Evolutionary conservation across 2,113 vertebrate species (phyloP).

Genomic region (Perca fluviatilis): DNA sequence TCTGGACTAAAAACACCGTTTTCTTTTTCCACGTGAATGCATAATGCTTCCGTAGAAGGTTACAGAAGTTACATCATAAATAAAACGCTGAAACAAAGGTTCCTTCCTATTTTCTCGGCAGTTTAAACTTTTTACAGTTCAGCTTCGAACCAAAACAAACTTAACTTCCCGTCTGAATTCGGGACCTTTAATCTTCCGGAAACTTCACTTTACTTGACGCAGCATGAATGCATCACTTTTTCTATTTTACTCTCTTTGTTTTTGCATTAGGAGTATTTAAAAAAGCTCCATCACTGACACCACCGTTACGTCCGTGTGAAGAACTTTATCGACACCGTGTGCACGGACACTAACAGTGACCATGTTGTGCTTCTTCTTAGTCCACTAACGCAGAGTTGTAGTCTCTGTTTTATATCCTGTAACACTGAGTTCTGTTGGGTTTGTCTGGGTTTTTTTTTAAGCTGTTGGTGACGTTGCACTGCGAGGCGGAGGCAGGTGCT

Average conservation of each 20-base stretch:
- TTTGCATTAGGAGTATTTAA: background rate
- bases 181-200: constrained; percentile 44
- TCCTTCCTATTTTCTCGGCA: no score
- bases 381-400: background rate
- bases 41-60: no score
- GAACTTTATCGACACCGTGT: background rate
- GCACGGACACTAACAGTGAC: background rate
- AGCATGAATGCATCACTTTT: constrained; percentile 7
- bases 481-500: background rate
- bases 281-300: background rate
- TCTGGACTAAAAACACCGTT: no score
- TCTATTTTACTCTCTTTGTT: background rate
- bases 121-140: background rate
- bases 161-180: constrained; percentile 20
- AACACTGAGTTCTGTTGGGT: background rate
- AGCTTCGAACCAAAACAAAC: background rate
- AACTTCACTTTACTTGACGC: constrained; percentile 7
- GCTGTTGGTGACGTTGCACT: background rate
- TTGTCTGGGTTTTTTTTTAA: background rate
- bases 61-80: no score
- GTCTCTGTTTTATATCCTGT: background rate
- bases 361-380: background rate
- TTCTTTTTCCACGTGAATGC: no score
- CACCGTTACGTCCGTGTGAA: background rate
- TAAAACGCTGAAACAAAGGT: no score